Evolutionary conservation across 2,888 invertebrate genomes (phyloP).

Genomic region (Sepioteuthis lessoniana): DNA sequence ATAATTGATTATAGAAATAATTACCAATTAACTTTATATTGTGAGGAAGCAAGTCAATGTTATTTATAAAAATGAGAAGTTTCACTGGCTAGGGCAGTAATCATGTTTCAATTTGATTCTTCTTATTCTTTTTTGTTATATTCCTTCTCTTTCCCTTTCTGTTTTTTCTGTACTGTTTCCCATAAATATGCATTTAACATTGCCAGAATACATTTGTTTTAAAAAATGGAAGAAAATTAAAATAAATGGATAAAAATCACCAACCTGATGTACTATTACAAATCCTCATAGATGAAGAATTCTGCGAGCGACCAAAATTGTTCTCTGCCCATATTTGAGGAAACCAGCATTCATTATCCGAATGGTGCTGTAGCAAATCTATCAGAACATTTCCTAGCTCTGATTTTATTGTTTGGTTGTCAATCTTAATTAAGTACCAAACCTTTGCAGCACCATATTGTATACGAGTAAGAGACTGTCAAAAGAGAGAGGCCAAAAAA

Average conservation of each 20-base stretch:
- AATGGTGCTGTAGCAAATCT: neutral
- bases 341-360: neutral
- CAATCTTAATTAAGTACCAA: neutral
- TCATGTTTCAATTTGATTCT: no score
- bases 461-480: neutral
- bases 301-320: neutral
- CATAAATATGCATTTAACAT: no score
- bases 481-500: neutral
- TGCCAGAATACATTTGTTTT: no score
- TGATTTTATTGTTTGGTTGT: neutral
- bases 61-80: no score
- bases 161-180: no score
- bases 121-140: no score
- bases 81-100: no score
- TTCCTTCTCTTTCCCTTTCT: no score
- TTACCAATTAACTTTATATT: no score
- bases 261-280: neutral
- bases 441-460: neutral
- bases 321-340: neutral
- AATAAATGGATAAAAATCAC: neutral
- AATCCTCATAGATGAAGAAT: neutral
- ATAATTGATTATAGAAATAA: no score
- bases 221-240: no score
- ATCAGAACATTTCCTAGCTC: neutral
- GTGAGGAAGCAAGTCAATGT: no score